Conservation (phyloP, 1,140 invertebrate genomes). For the Pomacea maculata region DNA sequence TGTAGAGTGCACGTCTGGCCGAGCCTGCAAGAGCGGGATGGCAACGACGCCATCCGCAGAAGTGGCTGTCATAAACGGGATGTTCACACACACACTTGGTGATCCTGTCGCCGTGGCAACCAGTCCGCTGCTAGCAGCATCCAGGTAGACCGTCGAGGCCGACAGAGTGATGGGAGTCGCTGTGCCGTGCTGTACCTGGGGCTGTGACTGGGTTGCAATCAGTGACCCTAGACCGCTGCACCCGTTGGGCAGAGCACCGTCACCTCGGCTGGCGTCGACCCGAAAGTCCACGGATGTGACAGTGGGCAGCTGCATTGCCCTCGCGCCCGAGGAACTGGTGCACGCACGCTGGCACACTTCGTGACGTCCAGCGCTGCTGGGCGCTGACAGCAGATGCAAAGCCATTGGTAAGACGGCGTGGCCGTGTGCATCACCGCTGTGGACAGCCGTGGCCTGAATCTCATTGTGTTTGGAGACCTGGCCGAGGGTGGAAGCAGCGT, state of each 20-base stretch:
- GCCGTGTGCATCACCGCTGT: too few relatives aligned
- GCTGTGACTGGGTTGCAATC: not conserved
- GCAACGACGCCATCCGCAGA: slow-evolving; percentile 21
- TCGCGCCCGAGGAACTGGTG: not conserved
- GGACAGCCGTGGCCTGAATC: too few relatives aligned
- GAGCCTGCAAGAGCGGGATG: slow-evolving; percentile 27
- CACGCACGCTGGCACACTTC: too few relatives aligned
- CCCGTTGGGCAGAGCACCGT: too few relatives aligned
- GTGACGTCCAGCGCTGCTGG: too few relatives aligned
- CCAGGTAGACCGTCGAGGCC: slow-evolving; percentile 6
- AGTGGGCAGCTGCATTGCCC: slow-evolving; percentile 6
- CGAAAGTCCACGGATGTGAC: not conserved
- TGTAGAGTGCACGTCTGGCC: slow-evolving; percentile 10
- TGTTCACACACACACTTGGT: not conserved
- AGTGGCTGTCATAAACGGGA: slow-evolving; percentile 22
- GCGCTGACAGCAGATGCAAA: too few relatives aligned
- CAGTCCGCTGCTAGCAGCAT: not conserved
- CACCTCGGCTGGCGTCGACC: not conserved
- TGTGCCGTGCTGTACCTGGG: too few relatives aligned
- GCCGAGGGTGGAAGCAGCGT: too few relatives aligned
- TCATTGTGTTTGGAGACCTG: too few relatives aligned
- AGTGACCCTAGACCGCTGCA: not conserved
- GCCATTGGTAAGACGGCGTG: too few relatives aligned
- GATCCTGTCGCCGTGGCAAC: not conserved
- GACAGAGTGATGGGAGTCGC: slow-evolving; percentile 4